Conservation (phyloP, 1,140 invertebrate genomes). For the Drosophila takahashii region DNA sequence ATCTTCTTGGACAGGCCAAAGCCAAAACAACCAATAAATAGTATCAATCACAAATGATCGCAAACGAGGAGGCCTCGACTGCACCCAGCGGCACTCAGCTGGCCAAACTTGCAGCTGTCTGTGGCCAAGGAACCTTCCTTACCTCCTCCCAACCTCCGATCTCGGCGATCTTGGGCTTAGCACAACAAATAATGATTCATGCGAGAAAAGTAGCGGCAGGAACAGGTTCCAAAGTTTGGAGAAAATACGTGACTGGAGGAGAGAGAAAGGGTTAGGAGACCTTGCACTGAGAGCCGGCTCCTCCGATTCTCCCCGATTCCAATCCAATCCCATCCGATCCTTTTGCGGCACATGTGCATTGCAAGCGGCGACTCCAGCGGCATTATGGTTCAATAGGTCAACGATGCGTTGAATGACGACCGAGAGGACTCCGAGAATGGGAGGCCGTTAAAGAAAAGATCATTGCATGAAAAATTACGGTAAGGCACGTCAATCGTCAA, state of each 20-base stretch:
- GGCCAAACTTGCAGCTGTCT: conserved; percentile 79
- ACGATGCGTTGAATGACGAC: conserved; percentile 79
- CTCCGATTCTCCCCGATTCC: background rate
- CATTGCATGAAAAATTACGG: conserved; percentile 80
- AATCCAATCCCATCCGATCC: conserved; percentile 35
- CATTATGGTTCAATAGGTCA: conserved; percentile 83
- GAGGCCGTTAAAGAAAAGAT: conserved; percentile 65
- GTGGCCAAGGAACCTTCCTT: conserved; percentile 36
- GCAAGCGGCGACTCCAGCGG: conserved; percentile 19
- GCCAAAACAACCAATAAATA: conserved; percentile 76
- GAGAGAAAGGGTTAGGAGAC: conserved; percentile 22
- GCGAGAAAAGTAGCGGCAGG: conserved; percentile 76
- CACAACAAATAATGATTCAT: conserved; percentile 82
- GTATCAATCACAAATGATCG: conserved; percentile 81
- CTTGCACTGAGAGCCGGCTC: conserved; percentile 14
- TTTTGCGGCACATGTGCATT: conserved; percentile 71
- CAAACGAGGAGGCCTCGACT: conserved; percentile 69
- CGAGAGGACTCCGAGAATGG: conserved; percentile 15
- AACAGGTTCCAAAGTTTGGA: conserved; percentile 65
- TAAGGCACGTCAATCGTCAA: conserved; percentile 77
- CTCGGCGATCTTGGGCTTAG: conserved; percentile 15
- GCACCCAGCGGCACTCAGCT: conserved; percentile 63
- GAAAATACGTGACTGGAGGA: conserved; percentile 56
- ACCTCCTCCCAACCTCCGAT: background rate
- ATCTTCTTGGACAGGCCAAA: conserved; percentile 29